Percentiles rank a stretch among this genome's conserved stretches.
These are phyloP conservation scores for Heteromormyrus szaboi DNA, from an alignment of 2,797 vertebrate genomes.

Conservation along the genomic window DNA sequence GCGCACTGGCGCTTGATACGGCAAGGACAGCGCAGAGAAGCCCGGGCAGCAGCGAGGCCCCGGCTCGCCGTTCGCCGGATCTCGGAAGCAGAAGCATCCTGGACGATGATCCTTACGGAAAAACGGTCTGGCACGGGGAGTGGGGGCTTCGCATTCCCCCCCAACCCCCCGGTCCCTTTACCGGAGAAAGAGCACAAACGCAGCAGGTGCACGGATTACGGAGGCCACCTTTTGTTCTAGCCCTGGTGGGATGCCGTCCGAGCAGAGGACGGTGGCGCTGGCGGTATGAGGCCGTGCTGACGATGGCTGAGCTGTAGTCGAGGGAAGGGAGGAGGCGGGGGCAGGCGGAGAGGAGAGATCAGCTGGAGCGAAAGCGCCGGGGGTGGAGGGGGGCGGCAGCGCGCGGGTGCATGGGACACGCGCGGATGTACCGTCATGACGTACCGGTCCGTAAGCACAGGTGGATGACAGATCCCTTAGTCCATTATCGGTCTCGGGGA, in stretches of 20 bases:
- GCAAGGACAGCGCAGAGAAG: not conserved
- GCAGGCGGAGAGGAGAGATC: not conserved
- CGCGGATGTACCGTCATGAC: not conserved
- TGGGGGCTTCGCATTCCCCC: constrained; percentile 1
- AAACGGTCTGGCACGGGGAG: not conserved
- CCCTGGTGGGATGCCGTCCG: not conserved
- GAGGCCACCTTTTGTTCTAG: not conserved
- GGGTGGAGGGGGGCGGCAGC: not conserved
- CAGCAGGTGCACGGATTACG: not conserved
- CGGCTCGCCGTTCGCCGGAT: not conserved
- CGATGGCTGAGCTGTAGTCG: not conserved
- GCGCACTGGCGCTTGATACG: not conserved
- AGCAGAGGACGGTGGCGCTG: not conserved
- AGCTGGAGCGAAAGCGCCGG: not conserved
- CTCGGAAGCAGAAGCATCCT: not conserved
- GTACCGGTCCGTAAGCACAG: not conserved
- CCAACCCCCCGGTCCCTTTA: not conserved
- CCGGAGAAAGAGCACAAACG: not conserved
- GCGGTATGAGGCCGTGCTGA: not conserved
- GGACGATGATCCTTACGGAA: not conserved
- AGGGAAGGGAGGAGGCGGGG: not conserved
- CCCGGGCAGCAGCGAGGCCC: not conserved
- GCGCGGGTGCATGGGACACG: not conserved
- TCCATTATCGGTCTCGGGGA: not conserved
- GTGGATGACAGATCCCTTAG: not conserved